Percentiles rank a stretch among this genome's conserved stretches.
Evolutionary conservation across 2,113 vertebrate genomes (phyloP).

Genomic region (Otus sunia): DNA sequence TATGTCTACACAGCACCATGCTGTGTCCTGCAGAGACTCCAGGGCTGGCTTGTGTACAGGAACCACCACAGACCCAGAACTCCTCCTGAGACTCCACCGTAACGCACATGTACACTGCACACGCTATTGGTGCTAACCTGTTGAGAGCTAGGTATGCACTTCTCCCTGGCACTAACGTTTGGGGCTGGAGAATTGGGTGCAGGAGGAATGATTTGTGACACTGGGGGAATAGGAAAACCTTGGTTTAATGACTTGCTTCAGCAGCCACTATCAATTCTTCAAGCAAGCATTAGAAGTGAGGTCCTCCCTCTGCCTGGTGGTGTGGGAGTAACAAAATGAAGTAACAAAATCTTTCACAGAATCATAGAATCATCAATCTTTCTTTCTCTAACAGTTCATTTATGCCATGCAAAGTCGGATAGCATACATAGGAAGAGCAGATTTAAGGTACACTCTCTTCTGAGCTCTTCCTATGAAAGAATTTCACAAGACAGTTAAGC

Average conservation of each 20-base stretch:
- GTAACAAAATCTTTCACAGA: no score
- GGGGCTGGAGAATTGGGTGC: background rate
- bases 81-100: background rate
- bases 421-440: background rate
- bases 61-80: background rate
- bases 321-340: background rate
- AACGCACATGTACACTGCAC: background rate
- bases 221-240: background rate
- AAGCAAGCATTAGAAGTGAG: background rate
- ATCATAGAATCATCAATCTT: no score
- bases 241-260: background rate
- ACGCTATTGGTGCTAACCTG: accelerated
- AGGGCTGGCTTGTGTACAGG: background rate
- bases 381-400: background rate
- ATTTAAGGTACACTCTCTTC: background rate
- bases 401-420: background rate
- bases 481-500: background rate
- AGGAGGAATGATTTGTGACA: background rate
- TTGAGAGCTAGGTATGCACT: background rate
- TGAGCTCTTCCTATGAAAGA: background rate
- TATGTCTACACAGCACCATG: background rate
- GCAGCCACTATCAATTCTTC: background rate
- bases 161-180: background rate
- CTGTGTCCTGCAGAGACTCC: background rate
- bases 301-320: background rate